A percentile compares a stretch with the other conserved stretches of the same genome.
Conservation (phyloP, 2,888 invertebrate genomes). For the Nebria brevicollis region DNA sequence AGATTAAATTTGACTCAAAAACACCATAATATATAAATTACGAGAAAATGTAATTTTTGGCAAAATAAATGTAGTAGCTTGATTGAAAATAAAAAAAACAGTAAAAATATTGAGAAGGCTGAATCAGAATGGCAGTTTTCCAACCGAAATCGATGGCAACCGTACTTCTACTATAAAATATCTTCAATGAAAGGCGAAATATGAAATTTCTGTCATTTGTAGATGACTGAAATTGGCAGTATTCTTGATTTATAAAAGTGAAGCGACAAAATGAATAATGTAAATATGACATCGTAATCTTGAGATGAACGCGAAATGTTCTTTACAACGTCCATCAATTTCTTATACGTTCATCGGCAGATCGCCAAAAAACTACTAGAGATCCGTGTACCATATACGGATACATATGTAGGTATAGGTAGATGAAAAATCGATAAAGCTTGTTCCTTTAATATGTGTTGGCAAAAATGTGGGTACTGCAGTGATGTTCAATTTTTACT, state of each 20-base stretch:
- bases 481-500: neutral
- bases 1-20: no score
- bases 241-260: neutral
- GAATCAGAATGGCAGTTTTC: no score
- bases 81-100: no score
- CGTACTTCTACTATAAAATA: neutral
- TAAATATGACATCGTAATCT: neutral
- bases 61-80: no score
- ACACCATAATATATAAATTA: no score
- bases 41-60: no score
- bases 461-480: neutral
- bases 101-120: no score
- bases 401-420: neutral
- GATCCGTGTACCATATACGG: neutral
- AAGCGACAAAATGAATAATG: neutral
- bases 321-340: neutral
- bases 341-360: neutral
- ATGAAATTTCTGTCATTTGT: neutral
- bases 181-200: neutral
- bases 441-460: neutral
- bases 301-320: neutral
- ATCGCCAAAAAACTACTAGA: neutral
- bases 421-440: neutral
- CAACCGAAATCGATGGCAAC: no score
- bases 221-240: neutral